phyloP scores from a whole-genome alignment of 2,113 vertebrate genomes.

The Machaerirhynchus nigripectus region DNA sequence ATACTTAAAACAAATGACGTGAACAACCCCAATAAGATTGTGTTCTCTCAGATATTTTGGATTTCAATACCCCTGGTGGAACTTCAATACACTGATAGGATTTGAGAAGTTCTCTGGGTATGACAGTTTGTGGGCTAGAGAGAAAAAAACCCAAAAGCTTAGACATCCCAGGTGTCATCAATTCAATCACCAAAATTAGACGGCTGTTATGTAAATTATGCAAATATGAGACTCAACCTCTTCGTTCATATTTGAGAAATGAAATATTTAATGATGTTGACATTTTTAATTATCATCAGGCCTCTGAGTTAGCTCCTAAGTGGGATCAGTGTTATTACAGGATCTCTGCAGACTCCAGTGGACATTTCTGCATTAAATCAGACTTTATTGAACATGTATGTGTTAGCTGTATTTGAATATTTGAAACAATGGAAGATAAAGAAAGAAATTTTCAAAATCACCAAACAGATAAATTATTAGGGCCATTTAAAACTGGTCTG shows the following conservation, averaged over 20 bases:
- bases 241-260: not conserved
- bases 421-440: not conserved
- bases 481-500: not conserved
- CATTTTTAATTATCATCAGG: constrained; percentile 50
- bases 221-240: constrained; percentile 32
- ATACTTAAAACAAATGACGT: not conserved
- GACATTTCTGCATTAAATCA: not conserved
- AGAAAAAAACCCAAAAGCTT: not conserved
- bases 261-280: constrained; percentile 61
- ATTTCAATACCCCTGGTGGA: not conserved
- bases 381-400: not conserved
- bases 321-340: not conserved
- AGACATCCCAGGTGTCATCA: constrained; percentile 28
- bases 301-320: constrained; percentile 4
- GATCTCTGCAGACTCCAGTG: not conserved
- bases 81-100: not conserved
- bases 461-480: not conserved
- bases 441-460: not conserved
- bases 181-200: constrained; percentile 51
- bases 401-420: not conserved
- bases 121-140: not conserved
- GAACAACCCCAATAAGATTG: not conserved
- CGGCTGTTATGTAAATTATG: constrained; percentile 39
- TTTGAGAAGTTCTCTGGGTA: not conserved
- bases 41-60: not conserved